Evolutionary conservation across 2,888 invertebrate genomes (phyloP), one percentile per base, ranked within the genome.

Genomic region (Mechanitis mazaeus): DNA sequence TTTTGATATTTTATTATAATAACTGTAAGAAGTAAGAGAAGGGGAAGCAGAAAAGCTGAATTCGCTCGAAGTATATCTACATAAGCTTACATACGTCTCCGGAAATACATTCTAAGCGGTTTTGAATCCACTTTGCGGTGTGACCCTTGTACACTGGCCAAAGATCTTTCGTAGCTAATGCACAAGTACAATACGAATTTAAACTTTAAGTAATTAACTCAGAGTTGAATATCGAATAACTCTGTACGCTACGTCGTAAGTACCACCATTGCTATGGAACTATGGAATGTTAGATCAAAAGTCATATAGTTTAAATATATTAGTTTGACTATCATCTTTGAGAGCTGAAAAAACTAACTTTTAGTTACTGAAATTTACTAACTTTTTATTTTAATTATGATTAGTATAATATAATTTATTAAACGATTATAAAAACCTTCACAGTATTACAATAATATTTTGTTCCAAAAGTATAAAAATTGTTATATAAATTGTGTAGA

Each of bases 101-200:
- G 80, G 80, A 82, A 79, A 79, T 76, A 79, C 77, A 79, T 80
- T 77, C 77, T 74, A 71, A 69, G 80, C 71, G 79, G 80, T 81
- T 80, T 74, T 73, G 75, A 81, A 81, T 81, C 76, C 77, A 80
- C 76, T 83, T 82, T 80, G 79, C 68, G 78, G 78, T 69, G 68
- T 74, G 73, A 76, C 76, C 77, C 71, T 71, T 68, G 66, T 69
- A 69, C 62, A 50, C 57, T 72, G 69, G 61, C 69, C 69, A 72
- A 72, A 72, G 71, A 67, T 67, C 64, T 68, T 55, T 42, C 42
- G 55, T 69, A 73, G 68, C 70, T 69, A 66, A 63, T 64, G 57
- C 54, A 56, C 50, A 50, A 55, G 9, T 45, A 46, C 53, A 60
- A 59, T 56, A 47, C 63, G 54, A 69, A 63, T 59, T 59, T 61